Conservation (phyloP, 2,113 vertebrate species). For the Pteronura brasiliensis region DNA sequence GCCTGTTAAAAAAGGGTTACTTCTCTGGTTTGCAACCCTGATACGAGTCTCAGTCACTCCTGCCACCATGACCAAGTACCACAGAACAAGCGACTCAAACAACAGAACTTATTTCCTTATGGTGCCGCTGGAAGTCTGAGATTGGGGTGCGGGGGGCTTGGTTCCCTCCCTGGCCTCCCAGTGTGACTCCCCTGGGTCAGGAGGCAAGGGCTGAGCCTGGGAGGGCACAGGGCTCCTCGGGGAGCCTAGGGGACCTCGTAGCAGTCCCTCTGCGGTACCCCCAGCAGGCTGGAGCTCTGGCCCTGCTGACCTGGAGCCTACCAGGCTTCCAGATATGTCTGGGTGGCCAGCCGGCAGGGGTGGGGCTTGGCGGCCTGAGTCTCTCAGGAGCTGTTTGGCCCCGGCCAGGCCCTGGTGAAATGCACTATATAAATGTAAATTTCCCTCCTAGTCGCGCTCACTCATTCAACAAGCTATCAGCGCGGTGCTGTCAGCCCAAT, state of each 20-base stretch:
- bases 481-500: conserved; percentile 79
- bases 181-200: neutral
- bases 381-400: neutral
- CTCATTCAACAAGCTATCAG: conserved; percentile 77
- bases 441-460: conserved; percentile 47
- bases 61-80: neutral
- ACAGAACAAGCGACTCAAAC: fast-evolving
- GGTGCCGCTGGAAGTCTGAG: neutral
- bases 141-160: fast-evolving
- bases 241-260: neutral
- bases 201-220: neutral
- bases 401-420: neutral
- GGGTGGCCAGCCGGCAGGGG: neutral
- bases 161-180: fast-evolving
- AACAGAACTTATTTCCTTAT: neutral
- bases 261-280: fast-evolving
- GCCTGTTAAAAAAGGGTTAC: fast-evolving
- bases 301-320: neutral
- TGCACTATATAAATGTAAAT: conserved; percentile 86
- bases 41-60: neutral
- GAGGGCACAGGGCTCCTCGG: neutral
- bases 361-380: fast-evolving
- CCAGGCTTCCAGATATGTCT: neutral
- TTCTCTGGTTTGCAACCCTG: neutral
- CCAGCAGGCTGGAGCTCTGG: fast-evolving